These are phyloP conservation scores for Heliocidaris erythrogramma DNA, from an alignment of 35 echinoderm and acorn worm genomes.

Conservation along the genomic window DNA sequence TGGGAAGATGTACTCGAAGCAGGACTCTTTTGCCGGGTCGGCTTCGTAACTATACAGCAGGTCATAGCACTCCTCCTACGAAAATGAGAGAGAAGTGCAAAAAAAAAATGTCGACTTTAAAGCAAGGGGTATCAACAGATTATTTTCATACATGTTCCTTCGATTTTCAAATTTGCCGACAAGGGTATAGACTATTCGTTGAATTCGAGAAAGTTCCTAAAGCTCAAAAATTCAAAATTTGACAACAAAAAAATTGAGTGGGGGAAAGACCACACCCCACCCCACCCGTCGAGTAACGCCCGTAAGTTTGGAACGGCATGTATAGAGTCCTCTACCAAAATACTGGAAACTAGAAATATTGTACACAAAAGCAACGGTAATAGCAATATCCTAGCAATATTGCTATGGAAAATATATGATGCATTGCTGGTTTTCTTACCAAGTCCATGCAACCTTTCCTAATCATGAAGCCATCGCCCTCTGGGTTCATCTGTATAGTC, in stretches of 20 bases:
- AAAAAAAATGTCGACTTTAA: neutral
- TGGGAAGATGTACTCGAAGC: neutral
- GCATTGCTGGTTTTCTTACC: slow-evolving; percentile 12
- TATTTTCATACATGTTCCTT: no score
- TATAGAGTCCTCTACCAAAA: no score
- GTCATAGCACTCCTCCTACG: slow-evolving; percentile 60
- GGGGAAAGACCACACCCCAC: no score
- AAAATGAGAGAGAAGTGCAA: neutral
- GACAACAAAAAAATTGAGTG: no score
- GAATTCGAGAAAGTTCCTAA: no score
- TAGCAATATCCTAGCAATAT: neutral
- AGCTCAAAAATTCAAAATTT: no score
- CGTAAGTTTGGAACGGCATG: no score
- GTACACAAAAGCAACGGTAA: neutral
- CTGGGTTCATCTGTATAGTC: slow-evolving; percentile 52
- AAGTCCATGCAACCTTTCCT: slow-evolving; percentile 59
- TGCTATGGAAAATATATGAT: neutral
- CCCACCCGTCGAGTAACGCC: no score
- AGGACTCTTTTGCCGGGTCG: slow-evolving; percentile 31
- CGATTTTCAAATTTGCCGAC: no score
- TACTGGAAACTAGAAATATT: neutral
- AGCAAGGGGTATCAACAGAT: no score
- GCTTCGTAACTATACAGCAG: neutral
- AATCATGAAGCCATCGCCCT: slow-evolving; percentile 47
- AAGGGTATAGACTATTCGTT: no score